Conservation (phyloP, 2,888 invertebrate genomes). For the Macaria notata region DNA sequence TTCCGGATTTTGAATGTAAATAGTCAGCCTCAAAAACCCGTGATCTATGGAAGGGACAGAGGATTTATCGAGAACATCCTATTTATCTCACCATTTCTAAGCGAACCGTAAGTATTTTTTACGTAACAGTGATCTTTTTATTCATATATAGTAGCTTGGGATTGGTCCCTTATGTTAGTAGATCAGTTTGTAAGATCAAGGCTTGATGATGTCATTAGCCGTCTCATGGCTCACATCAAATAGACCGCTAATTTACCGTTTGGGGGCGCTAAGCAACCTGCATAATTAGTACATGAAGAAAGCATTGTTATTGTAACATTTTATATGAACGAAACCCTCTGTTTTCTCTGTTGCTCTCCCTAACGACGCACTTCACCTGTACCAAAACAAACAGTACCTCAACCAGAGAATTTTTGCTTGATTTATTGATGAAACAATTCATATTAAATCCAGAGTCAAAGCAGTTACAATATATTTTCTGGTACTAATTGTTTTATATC, state of each 20-base stretch:
- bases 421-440: no score
- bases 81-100: constrained; percentile 89
- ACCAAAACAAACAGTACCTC: constrained; percentile 8
- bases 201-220: constrained; percentile 60
- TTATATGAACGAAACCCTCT: no score
- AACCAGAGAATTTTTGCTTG: no score
- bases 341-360: constrained; percentile 5
- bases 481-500: no score
- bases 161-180: neutral
- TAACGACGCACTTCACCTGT: constrained; percentile 2
- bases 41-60: constrained; percentile 89
- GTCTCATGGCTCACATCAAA: constrained; percentile 26
- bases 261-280: constrained; percentile 8
- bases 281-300: no score
- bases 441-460: no score
- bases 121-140: neutral
- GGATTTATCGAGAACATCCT: constrained; percentile 89
- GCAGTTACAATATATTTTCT: no score
- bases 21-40: constrained; percentile 90
- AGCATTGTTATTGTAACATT: no score
- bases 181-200: constrained; percentile 10
- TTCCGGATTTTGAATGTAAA: constrained; percentile 93
- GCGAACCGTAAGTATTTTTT: constrained; percentile 89
- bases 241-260: constrained; percentile 30
- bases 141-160: neutral